Percentiles rank a stretch among this genome's conserved stretches.
phyloP scores from a whole-genome alignment of 2,888 invertebrate species.

The Dioctria linearis region DNA sequence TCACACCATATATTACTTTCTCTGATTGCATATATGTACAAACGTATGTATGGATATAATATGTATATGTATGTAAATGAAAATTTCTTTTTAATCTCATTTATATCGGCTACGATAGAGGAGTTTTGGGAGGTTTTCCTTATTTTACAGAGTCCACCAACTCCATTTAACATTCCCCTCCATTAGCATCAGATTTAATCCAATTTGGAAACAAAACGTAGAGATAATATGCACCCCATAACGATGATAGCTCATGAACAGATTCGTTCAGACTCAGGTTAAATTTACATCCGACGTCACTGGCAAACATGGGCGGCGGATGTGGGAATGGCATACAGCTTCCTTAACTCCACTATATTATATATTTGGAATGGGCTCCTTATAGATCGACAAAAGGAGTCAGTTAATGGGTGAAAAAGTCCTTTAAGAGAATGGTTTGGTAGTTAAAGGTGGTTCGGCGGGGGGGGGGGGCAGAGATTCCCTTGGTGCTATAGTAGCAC shows the following conservation, averaged over 20 bases:
- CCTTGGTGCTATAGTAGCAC: neutral
- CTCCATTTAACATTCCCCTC: slow-evolving; percentile 46
- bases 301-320: slow-evolving; percentile 4
- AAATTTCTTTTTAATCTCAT: no score
- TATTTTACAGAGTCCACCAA: neutral
- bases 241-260: slow-evolving; percentile 47
- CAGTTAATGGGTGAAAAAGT: no score
- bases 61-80: no score
- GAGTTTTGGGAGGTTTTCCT: neutral
- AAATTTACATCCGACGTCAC: slow-evolving; percentile 51
- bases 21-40: no score
- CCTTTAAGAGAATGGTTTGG: no score
- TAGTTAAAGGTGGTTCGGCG: no score
- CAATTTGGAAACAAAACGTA: slow-evolving; percentile 51
- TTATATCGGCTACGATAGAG: no score
- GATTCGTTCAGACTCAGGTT: slow-evolving; percentile 46
- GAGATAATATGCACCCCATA: slow-evolving; percentile 45
- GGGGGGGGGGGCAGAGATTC: neutral
- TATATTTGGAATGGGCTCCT: neutral
- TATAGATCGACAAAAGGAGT: no score
- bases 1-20: no score
- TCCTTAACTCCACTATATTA: neutral
- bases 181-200: slow-evolving; percentile 51
- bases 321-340: neutral
- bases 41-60: no score